A percentile compares a stretch with the other conserved stretches of the same genome.
Evolutionary conservation across 2,113 vertebrate genomes (phyloP).

Genomic region (Sinocyclocheilus maitianheensis): DNA sequence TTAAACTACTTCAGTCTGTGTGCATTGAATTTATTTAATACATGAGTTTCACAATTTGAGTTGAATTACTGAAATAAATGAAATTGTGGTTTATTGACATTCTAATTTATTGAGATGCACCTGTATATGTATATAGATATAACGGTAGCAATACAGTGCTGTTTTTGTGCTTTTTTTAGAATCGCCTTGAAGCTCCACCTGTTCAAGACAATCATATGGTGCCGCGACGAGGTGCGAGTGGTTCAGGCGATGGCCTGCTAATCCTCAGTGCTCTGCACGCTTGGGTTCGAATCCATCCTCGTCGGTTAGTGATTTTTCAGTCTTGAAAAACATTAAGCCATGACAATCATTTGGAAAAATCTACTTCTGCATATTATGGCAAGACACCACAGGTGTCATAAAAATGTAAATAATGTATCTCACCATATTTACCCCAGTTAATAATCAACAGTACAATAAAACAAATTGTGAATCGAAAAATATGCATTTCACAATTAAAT

Average conservation of each 20-base stretch:
- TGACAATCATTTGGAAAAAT: not conserved
- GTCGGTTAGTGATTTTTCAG: slow-evolving; percentile 38
- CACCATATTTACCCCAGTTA: not conserved
- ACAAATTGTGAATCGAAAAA: not conserved
- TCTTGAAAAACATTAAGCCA: not conserved
- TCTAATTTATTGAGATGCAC: no score
- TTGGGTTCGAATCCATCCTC: slow-evolving; percentile 79
- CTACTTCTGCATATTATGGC: not conserved
- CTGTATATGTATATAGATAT: not conserved
- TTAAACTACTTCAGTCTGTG: no score
- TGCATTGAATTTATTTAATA: no score
- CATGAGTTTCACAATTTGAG: no score
- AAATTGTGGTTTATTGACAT: no score
- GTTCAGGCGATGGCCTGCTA: slow-evolving; percentile 80
- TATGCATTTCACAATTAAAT: not conserved
- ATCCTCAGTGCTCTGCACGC: slow-evolving; percentile 78
- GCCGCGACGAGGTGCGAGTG: slow-evolving; percentile 71
- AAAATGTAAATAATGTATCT: not conserved
- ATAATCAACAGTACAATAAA: not conserved
- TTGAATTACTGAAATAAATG: no score
- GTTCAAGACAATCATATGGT: accelerated
- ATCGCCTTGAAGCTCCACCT: not conserved
- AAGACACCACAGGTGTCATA: not conserved
- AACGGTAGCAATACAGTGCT: not conserved
- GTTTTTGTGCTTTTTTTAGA: not conserved